These are phyloP conservation scores for Alethe diademata DNA, from an alignment of 2,113 vertebrate species.

Conservation along the genomic window DNA sequence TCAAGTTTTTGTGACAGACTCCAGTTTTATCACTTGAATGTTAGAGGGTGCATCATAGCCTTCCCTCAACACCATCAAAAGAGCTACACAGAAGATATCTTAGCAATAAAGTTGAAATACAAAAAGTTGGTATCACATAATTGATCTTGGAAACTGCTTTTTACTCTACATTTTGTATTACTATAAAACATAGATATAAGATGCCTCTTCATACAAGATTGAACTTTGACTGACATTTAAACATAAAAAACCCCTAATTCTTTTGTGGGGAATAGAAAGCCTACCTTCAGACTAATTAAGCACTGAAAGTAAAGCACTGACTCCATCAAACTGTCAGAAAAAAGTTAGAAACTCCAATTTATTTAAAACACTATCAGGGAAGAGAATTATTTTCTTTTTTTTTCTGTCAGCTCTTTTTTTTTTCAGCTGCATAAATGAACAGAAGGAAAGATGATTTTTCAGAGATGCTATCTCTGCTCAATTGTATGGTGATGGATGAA, in stretches of 20 bases:
- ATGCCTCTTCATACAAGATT: neutral
- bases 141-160: neutral
- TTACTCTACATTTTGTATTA: neutral
- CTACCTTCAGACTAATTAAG: conserved; percentile 16
- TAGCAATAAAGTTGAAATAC: neutral
- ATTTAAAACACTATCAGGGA: neutral
- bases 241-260: neutral
- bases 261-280: neutral
- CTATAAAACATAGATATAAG: neutral
- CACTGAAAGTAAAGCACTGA: neutral
- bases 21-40: neutral
- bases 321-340: conserved; percentile 2
- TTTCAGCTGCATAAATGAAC: neutral
- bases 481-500: neutral
- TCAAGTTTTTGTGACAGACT: neutral
- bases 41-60: neutral
- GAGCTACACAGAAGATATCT: neutral
- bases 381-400: neutral
- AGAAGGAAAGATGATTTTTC: neutral
- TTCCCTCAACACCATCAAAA: neutral
- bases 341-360: neutral
- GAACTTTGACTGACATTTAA: neutral
- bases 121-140: neutral
- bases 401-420: neutral
- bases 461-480: neutral